Base-by-base conservation (phyloP, 2,797 vertebrate species). In the Neopelma chrysocephalum region DNA sequence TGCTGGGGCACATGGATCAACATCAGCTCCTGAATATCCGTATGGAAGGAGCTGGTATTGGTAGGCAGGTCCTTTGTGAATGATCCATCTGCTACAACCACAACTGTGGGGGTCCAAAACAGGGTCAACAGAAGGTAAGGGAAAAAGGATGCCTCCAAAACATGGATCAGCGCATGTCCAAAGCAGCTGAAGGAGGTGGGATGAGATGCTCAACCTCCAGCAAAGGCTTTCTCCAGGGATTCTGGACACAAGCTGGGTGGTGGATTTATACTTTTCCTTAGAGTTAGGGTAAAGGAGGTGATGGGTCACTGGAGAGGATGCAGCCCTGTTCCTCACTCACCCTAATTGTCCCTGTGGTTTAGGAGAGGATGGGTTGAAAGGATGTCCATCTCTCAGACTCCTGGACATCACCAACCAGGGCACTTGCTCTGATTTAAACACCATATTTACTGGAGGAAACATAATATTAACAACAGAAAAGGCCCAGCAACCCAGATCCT, bases 381-480 rank as follows among this genome's bases (percentile, higher is more conserved):
- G 5, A 7, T 11, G n/a, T 22, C 29, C 29, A 29, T 57, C 42
- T 36, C 25, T 70, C 50, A 47, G 23, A 10, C 34, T 58, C 12
- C 47, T n/a, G 45, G n/a, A 15, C 23, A 50, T 2, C 31, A 8
- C 13, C 9, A 10, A 9, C 25, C 31, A 45, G 66, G 75, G n/a
- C 16, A 57, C 27, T 69, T 54, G 25, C 32, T 22, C 15, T 26
- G 2, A 15, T 58, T 89, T 62, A 47, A 83, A 54, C 61, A 45
- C 12, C 0, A 0, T 43, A 11, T 62, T 91, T 93, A 9, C 9
- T 2, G 13, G 16, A 29, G 7, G 3, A 87, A 80, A 60, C 0
- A 0, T 36, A 71, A 15, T 27, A 51, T 29, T 29, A 58, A 38
- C 4, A 38, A 16, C 18, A 57, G n/a, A 42, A 76, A 54, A 54